Percentiles rank a stretch among this genome's conserved stretches.
phyloP scores from a whole-genome alignment of 2,113 vertebrate species.

The Pheucticus melanocephalus region DNA sequence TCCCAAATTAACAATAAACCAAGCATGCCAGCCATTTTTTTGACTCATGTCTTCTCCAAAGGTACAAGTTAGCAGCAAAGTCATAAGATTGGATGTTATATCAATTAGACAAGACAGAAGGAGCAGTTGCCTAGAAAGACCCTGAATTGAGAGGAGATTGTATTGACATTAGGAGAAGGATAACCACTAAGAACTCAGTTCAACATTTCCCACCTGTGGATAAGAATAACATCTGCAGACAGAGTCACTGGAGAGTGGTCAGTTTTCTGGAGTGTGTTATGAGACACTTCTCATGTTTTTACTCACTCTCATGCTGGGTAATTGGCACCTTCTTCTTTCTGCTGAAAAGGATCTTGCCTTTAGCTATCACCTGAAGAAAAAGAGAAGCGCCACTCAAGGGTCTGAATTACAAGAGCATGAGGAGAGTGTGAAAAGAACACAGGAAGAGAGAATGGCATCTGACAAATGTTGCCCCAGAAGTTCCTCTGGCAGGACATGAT shows the following conservation, averaged over 20 bases:
- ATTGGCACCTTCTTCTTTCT: slow-evolving; percentile 35
- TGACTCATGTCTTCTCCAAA: neutral
- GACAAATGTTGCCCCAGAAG: neutral
- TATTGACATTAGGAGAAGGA: neutral
- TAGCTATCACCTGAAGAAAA: slow-evolving; percentile 24
- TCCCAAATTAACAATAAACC: neutral
- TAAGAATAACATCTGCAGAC: neutral
- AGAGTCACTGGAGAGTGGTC: neutral
- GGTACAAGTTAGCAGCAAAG: neutral
- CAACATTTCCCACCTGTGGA: neutral
- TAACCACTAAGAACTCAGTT: neutral
- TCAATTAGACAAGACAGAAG: neutral
- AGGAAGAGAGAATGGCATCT: accelerated
- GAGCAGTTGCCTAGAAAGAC: neutral
- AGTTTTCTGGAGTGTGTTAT: neutral
- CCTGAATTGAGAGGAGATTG: neutral
- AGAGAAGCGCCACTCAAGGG: neutral
- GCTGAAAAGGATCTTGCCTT: slow-evolving; percentile 46
- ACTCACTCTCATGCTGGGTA: slow-evolving; percentile 22
- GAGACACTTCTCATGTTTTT: neutral
- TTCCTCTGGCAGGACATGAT: neutral
- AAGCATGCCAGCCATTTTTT: neutral
- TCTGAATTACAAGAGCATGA: neutral
- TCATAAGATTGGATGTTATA: neutral
- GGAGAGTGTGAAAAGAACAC: neutral